A percentile compares a stretch with the other conserved stretches of the same genome.
These are phyloP conservation scores for Anoplopoma fimbria DNA, from an alignment of 2,113 vertebrate genomes.

Conservation along the genomic window DNA sequence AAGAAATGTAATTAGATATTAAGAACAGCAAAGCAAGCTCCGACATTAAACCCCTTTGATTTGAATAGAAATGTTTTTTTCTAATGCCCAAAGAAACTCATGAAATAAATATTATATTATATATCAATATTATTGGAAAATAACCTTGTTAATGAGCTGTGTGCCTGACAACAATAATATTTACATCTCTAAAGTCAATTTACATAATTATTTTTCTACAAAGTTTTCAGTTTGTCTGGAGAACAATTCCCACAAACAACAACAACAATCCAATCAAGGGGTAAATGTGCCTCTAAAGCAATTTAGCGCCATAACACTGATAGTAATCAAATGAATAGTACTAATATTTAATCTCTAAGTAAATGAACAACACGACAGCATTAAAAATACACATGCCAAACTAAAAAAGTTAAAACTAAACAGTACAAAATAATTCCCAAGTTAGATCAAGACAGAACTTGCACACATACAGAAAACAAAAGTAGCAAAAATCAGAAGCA, in stretches of 20 bases:
- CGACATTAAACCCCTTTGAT: conserved; percentile 15
- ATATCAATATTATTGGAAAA: conserved; percentile 4
- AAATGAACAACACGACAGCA: not conserved
- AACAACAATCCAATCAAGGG: not conserved
- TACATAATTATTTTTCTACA: conserved; percentile 1
- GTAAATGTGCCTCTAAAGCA: conserved; percentile 12
- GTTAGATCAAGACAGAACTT: not conserved
- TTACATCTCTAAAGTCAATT: conserved; percentile 7
- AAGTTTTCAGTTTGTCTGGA: conserved; percentile 2
- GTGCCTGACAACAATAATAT: conserved; percentile 10
- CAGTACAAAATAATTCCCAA: not conserved
- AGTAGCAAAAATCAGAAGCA: not conserved
- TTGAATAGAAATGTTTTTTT: not conserved
- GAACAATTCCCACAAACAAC: not conserved
- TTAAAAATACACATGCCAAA: not conserved
- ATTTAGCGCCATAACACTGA: not conserved
- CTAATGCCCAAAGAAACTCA: not conserved
- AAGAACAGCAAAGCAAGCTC: conserved; percentile 3
- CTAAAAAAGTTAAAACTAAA: not conserved
- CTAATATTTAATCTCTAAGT: not conserved
- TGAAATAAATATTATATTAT: not conserved
- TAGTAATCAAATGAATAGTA: not conserved
- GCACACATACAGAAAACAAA: not conserved
- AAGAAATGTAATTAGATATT: conserved; percentile 8
- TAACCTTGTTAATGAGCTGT: not conserved